These are phyloP conservation scores for Muscicapa comitata DNA, from an alignment of 2,797 vertebrate genomes.

Conservation along the genomic window DNA sequence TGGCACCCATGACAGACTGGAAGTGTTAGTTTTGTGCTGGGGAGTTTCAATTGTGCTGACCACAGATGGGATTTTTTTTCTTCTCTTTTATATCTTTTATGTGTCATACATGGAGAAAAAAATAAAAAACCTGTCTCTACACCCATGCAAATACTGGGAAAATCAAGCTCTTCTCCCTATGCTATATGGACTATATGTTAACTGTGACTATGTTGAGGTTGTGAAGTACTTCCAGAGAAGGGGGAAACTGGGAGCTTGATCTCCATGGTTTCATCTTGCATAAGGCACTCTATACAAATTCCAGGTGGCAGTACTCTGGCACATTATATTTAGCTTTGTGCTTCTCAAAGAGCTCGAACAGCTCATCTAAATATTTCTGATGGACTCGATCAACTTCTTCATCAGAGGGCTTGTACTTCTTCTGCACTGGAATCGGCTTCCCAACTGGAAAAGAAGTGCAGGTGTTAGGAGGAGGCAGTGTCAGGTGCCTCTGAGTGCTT, in stretches of 20 bases:
- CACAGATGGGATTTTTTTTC: neutral
- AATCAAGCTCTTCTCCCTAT: neutral
- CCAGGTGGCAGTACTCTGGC: slow-evolving; percentile 82
- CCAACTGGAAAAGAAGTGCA: slow-evolving; percentile 80
- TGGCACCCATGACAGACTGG: neutral
- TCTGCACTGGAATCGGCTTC: slow-evolving; percentile 84
- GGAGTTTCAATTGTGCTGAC: neutral
- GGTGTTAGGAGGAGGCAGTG: neutral
- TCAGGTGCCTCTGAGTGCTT: neutral
- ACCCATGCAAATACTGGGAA: neutral
- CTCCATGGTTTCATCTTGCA: neutral
- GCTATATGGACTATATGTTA: neutral
- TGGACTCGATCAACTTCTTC: slow-evolving; percentile 85
- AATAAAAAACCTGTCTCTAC: neutral
- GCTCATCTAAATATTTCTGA: slow-evolving; percentile 82
- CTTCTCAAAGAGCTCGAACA: slow-evolving; percentile 87
- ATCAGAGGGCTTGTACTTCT: slow-evolving; percentile 70
- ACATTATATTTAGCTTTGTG: slow-evolving; percentile 87
- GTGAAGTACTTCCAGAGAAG: neutral
- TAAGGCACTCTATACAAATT: slow-evolving; percentile 74
- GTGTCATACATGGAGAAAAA: neutral
- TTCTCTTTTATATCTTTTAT: neutral
- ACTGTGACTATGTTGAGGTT: neutral
- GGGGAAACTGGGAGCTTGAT: neutral
- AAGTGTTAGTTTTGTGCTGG: neutral